Conservation (phyloP, 1,140 invertebrate genomes). For the Dreissena polymorpha region DNA sequence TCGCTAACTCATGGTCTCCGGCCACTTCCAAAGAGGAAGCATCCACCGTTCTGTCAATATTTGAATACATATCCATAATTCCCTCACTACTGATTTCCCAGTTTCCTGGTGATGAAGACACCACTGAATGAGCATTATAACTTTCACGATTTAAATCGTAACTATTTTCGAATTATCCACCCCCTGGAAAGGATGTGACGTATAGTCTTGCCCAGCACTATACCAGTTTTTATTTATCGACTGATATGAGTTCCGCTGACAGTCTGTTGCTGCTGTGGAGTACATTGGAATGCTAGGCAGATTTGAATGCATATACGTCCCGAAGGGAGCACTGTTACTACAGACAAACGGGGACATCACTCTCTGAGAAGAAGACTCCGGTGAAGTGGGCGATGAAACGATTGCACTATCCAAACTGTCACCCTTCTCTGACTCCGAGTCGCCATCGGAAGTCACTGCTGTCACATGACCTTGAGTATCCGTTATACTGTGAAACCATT, state of each 20-base stretch:
- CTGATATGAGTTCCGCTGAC: conserved; percentile 13
- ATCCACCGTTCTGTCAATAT: conserved; percentile 32
- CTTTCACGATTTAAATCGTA: too few relatives aligned
- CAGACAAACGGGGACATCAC: too few relatives aligned
- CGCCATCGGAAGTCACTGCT: conserved; percentile 82
- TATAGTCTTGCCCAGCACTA: conserved; percentile 20
- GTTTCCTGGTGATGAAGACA: conserved; percentile 17
- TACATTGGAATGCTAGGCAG: conserved; percentile 64
- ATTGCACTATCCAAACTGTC: conserved; percentile 45
- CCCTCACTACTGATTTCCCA: conserved; percentile 49
- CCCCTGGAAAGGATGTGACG: conserved; percentile 26
- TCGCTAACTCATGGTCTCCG: conserved; percentile 24
- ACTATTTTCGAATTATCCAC: conserved; percentile 23
- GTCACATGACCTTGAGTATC: conserved; percentile 88
- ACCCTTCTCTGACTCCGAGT: conserved; percentile 83
- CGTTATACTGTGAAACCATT: too few relatives aligned
- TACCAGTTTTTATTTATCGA: conserved; percentile 39
- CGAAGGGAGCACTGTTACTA: conserved; percentile 25
- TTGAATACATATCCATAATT: conserved; percentile 38
- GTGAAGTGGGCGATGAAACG: conserved; percentile 28
- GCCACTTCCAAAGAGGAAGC: conserved; percentile 14
- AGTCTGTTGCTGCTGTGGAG: conserved; percentile 9
- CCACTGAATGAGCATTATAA: conserved; percentile 27
- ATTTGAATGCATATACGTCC: conserved; percentile 61
- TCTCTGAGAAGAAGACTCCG: conserved; percentile 22